Conservation (phyloP, 2,888 invertebrate species). For the Trichacis sp. region DNA sequence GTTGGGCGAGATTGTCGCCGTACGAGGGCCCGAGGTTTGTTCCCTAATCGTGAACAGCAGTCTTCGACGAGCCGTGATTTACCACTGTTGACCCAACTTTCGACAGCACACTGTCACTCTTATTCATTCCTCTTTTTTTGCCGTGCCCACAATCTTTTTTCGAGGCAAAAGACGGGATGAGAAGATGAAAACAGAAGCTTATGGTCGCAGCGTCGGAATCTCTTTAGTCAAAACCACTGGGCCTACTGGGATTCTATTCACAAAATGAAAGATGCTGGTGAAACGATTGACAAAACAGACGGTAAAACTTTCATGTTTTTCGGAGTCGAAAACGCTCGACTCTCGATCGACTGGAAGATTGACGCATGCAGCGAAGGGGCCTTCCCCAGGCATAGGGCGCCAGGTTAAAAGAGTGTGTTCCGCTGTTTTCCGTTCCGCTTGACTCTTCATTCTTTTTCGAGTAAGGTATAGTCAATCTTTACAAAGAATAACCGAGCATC, state of each 20-base stretch:
- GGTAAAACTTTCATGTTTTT: neutral
- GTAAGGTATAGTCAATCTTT: too few relatives aligned
- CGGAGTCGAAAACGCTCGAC: slow-evolving; percentile 7
- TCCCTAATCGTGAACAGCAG: slow-evolving; percentile 8
- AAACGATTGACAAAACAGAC: slow-evolving; percentile 9
- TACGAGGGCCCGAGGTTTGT: slow-evolving; percentile 22
- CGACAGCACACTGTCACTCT: neutral
- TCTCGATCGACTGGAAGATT: neutral
- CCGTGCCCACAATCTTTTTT: too few relatives aligned
- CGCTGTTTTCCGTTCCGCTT: slow-evolving; percentile 10
- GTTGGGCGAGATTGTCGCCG: slow-evolving; percentile 11
- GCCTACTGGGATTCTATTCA: slow-evolving; percentile 7
- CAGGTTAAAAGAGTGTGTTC: neutral
- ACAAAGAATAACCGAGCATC: neutral
- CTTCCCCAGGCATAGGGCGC: too few relatives aligned
- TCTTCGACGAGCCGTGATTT: slow-evolving; percentile 11
- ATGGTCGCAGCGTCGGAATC: slow-evolving; percentile 4
- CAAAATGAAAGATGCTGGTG: slow-evolving; percentile 12
- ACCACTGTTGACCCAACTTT: slow-evolving; percentile 13
- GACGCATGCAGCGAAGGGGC: neutral
- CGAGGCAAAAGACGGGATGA: too few relatives aligned
- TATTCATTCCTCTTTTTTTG: neutral
- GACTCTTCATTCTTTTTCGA: neutral
- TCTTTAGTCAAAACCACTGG: slow-evolving; percentile 11
- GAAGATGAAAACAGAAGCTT: slow-evolving; percentile 19